phyloP scores from a whole-genome alignment of 2,797 vertebrate species.

The Lutjanus campechanus region DNA sequence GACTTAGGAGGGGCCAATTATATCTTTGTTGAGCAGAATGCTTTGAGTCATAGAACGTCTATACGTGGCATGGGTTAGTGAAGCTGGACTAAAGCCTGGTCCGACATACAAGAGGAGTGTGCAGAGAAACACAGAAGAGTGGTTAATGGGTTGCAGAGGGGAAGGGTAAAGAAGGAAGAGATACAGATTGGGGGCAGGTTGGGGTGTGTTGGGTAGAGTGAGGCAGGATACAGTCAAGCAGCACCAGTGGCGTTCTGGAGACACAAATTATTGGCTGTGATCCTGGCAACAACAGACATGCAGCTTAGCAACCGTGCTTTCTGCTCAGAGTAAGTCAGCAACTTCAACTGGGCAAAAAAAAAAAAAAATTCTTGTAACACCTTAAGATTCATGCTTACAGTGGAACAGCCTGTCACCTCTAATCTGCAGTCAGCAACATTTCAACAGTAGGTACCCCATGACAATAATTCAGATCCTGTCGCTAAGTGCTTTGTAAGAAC shows the following conservation, averaged over 20 bases:
- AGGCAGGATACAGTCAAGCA: constrained; percentile 88
- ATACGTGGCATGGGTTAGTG: constrained; percentile 69
- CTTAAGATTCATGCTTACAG: constrained; percentile 60
- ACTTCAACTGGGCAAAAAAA: constrained; percentile 79
- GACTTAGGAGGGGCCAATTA: too few relatives aligned
- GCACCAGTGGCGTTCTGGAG: constrained; percentile 87
- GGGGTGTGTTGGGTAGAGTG: constrained; percentile 57
- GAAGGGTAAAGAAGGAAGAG: constrained; percentile 49
- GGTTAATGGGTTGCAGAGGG: constrained; percentile 78
- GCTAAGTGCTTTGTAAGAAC: constrained; percentile 51
- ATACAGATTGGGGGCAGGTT: constrained; percentile 38
- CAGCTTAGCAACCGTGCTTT: constrained; percentile 73
- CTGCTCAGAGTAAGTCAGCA: constrained; percentile 88
- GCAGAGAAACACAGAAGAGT: constrained; percentile 65
- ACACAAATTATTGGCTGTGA: constrained; percentile 59
- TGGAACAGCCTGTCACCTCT: constrained; percentile 30
- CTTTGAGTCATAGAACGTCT: constrained; percentile 5
- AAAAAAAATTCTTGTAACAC: not conserved
- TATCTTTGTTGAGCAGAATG: not conserved
- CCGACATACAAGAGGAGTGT: constrained; percentile 64
- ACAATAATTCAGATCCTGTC: constrained; percentile 6
- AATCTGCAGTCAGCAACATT: constrained; percentile 44
- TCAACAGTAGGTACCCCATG: constrained; percentile 14
- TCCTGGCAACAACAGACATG: constrained; percentile 72
- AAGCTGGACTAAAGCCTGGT: constrained; percentile 72